phyloP scores from a whole-genome alignment of 2,797 vertebrate species.

The Myioborus melanocephalus region DNA sequence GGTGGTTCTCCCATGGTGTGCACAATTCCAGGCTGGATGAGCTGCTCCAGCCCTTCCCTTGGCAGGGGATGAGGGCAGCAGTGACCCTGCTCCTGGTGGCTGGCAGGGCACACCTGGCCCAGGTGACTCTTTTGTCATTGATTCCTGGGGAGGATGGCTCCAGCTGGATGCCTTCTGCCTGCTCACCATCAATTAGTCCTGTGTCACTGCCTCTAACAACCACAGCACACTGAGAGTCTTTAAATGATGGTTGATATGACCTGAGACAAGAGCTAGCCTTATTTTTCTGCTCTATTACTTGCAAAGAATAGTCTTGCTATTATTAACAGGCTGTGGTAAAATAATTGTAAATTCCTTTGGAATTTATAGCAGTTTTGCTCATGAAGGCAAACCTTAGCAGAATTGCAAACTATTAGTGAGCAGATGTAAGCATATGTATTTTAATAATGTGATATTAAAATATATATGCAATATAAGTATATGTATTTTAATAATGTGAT shows the following conservation, averaged over 20 bases:
- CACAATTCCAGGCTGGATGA: not conserved
- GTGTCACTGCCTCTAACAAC: constrained; percentile 46
- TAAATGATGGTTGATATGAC: constrained; percentile 38
- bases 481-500: not conserved
- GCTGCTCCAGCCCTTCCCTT: not conserved
- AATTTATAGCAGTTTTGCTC: not conserved
- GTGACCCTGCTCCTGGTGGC: not conserved
- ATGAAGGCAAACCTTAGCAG: not conserved
- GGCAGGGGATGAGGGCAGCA: not conserved
- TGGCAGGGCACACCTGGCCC: not conserved
- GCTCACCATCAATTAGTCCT: constrained; percentile 32
- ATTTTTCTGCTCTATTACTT: constrained; percentile 14
- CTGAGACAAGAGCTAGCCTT: constrained; percentile 9
- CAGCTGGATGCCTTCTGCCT: constrained; percentile 42
- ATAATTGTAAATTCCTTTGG: not conserved
- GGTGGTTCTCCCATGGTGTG: not conserved
- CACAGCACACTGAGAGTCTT: constrained; percentile 38
- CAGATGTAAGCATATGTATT: not conserved
- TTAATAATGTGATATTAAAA: not conserved
- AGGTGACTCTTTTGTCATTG: constrained; percentile 70
- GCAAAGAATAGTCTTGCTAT: not conserved
- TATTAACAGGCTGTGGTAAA: constrained; percentile 17
- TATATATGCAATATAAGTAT: not conserved
- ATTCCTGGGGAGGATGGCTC: constrained; percentile 31
- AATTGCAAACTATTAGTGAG: not conserved